These are phyloP conservation scores for Operophtera brumata DNA, from an alignment of 2,888 invertebrate species.

Conservation along the genomic window DNA sequence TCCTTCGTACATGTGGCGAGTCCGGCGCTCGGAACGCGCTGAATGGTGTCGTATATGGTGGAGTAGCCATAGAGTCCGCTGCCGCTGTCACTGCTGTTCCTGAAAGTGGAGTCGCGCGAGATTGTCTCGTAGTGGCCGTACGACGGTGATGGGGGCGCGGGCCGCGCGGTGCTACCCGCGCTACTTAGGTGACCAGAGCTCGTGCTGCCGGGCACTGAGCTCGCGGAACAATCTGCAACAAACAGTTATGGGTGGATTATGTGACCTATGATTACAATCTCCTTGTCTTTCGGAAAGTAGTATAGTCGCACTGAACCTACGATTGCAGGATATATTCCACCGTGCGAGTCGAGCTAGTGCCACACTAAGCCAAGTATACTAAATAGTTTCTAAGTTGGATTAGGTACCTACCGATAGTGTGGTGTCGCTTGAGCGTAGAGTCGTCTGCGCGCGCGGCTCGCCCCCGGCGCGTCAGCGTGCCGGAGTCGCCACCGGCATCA, in stretches of 20 bases:
- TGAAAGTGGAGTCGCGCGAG: conserved; percentile 50
- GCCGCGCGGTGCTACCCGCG: conserved; percentile 47
- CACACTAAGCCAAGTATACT: too few relatives aligned
- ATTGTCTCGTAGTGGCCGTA: conserved; percentile 64
- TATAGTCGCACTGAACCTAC: too few relatives aligned
- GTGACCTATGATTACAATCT: neutral
- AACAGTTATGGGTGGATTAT: neutral
- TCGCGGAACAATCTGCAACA: conserved; percentile 52
- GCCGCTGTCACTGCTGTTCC: conserved; percentile 56
- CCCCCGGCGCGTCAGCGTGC: conserved; percentile 79
- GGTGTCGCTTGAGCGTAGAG: conserved; percentile 67
- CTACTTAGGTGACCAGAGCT: conserved; percentile 41
- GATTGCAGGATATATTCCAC: too few relatives aligned
- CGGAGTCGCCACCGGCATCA: conserved; percentile 68
- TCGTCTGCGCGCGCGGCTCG: conserved; percentile 55
- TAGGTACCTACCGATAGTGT: conserved; percentile 49
- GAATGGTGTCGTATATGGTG: conserved; percentile 72
- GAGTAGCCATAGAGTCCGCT: conserved; percentile 70
- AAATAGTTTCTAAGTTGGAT: neutral
- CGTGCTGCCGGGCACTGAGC: conserved; percentile 44
- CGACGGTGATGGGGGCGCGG: conserved; percentile 51
- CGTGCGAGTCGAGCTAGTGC: too few relatives aligned
- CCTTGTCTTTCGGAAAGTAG: too few relatives aligned
- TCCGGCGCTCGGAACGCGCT: conserved; percentile 74
- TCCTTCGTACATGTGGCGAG: conserved; percentile 54